Evolutionary conservation across 2,113 vertebrate genomes (phyloP).

Genomic region (Rattus norvegicus): DNA sequence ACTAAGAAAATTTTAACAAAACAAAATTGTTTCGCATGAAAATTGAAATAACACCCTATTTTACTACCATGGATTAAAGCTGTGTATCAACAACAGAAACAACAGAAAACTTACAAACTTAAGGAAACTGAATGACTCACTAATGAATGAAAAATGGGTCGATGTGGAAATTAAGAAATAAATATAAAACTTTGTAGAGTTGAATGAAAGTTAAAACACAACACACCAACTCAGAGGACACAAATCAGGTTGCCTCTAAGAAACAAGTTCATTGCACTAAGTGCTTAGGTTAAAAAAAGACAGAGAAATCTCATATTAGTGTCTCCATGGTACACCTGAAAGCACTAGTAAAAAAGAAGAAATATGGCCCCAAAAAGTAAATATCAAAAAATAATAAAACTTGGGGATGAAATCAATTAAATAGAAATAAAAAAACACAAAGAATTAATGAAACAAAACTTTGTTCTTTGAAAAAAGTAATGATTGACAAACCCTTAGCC

Average conservation of each 20-base stretch:
- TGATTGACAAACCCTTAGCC: background rate
- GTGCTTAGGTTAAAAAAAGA: background rate
- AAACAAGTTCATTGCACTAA: background rate
- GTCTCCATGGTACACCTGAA: background rate
- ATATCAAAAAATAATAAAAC: background rate
- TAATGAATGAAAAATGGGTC: background rate
- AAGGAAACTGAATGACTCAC: background rate
- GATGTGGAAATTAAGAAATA: background rate
- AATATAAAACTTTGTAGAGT: background rate
- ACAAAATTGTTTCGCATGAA: background rate
- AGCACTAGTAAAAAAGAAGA: background rate
- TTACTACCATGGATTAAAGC: background rate
- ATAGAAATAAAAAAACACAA: background rate
- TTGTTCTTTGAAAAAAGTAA: background rate
- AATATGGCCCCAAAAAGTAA: background rate
- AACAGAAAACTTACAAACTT: background rate
- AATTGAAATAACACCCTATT: background rate
- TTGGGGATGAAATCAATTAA: background rate
- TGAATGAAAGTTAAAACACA: background rate
- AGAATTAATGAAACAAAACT: background rate
- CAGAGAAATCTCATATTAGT: background rate
- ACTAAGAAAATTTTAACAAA: background rate
- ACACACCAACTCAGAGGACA: background rate
- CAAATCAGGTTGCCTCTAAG: background rate
- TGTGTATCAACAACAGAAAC: background rate